A percentile compares a stretch with the other conserved stretches of the same genome.
These are phyloP conservation scores for Zoanthus gigantus DNA, from an alignment of 92 coral and sea anemone genomes.

Conservation along the genomic window DNA sequence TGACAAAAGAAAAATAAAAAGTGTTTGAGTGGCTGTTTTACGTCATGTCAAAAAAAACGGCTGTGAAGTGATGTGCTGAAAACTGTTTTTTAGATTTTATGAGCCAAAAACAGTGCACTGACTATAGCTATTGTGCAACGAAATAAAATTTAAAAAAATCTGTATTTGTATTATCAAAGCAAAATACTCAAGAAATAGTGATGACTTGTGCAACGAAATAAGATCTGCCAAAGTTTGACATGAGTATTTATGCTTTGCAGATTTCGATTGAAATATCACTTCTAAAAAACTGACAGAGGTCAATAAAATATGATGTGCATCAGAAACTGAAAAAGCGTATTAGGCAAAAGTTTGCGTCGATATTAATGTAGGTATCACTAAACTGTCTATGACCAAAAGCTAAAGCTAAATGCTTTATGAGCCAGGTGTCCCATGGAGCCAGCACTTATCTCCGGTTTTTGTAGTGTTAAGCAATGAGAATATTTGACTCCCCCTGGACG, in stretches of 20 bases:
- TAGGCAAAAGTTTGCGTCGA: too few species aligned
- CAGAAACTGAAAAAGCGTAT: too few species aligned
- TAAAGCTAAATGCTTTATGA: too few species aligned
- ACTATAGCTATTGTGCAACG: not conserved
- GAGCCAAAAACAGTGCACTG: not conserved
- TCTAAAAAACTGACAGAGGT: not conserved
- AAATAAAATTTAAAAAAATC: not conserved
- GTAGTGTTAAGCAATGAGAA: too few species aligned
- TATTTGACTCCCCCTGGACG: too few species aligned
- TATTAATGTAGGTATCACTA: too few species aligned
- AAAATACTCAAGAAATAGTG: not conserved
- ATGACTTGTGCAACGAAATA: not conserved
- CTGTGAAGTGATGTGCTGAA: not conserved
- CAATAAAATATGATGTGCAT: not conserved
- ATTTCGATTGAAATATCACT: not conserved
- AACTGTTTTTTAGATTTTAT: not conserved
- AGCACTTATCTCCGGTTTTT: too few species aligned
- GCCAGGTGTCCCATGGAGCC: too few species aligned
- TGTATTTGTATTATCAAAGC: not conserved
- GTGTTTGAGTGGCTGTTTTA: constrained; percentile 10
- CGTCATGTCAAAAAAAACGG: not conserved
- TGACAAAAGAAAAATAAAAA: not conserved
- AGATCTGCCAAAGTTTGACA: not conserved
- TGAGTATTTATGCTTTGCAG: not conserved
- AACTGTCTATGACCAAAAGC: too few species aligned